These are phyloP conservation scores for Grapholita molesta DNA, from an alignment of 1,140 invertebrate genomes.

Conservation along the genomic window DNA sequence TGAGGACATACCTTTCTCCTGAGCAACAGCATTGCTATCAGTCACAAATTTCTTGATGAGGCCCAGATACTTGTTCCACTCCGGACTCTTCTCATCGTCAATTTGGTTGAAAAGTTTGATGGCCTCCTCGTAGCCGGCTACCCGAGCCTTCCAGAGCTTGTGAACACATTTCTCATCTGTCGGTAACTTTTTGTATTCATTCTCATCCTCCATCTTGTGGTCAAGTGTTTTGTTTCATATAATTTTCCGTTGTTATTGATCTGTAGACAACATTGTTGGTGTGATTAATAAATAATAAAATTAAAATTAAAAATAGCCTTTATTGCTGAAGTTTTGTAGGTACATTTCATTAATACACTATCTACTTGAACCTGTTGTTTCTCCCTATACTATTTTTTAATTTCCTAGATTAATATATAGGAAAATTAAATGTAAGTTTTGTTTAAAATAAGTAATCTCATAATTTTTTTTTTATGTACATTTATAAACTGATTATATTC, in stretches of 20 bases:
- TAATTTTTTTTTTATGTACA: too few relatives aligned
- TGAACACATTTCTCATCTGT: constrained; percentile 95
- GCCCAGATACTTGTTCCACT: constrained; percentile 94
- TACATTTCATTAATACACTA: too few relatives aligned
- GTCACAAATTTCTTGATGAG: constrained; percentile 97
- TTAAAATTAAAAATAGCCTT: too few relatives aligned
- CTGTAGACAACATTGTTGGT: background rate
- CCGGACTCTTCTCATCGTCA: constrained; percentile 94
- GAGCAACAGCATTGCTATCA: constrained; percentile 96
- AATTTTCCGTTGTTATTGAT: constrained; percentile 22
- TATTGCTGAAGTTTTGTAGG: too few relatives aligned
- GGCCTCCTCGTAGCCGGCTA: constrained; percentile 96
- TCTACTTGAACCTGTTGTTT: too few relatives aligned
- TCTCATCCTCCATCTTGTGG: constrained; percentile 89
- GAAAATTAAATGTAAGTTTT: too few relatives aligned
- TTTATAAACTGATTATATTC: too few relatives aligned
- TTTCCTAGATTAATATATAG: too few relatives aligned
- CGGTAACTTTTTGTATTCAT: constrained; percentile 94
- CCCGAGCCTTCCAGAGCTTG: constrained; percentile 96
- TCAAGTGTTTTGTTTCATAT: constrained; percentile 21
- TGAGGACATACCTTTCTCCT: constrained; percentile 89
- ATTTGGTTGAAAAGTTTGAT: constrained; percentile 91
- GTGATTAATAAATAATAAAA: background rate
- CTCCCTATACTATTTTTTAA: too few relatives aligned
- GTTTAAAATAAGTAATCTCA: too few relatives aligned